Evolutionary conservation across 1,140 invertebrate species (phyloP).

Genomic region (Dreissena rostriformis): DNA sequence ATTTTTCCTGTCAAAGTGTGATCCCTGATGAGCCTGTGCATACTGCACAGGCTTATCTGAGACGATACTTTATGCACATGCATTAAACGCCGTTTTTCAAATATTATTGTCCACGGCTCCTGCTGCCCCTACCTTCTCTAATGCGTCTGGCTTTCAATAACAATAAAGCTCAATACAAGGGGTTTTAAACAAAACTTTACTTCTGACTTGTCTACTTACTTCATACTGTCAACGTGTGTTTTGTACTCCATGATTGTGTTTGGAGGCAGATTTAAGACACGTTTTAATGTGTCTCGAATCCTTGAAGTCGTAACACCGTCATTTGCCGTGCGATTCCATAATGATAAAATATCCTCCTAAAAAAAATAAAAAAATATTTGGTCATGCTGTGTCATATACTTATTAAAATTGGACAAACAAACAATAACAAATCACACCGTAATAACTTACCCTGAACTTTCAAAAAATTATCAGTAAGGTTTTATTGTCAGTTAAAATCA

Average conservation of each 20-base stretch:
- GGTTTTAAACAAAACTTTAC: neutral
- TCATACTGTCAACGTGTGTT: conserved; percentile 92
- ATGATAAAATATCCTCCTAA: conserved; percentile 97
- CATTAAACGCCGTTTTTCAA: too few relatives aligned
- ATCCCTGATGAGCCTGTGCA: too few relatives aligned
- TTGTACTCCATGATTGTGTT: conserved; percentile 98
- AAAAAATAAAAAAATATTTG: conserved; percentile 16
- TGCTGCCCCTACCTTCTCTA: neutral
- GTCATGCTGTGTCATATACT: too few relatives aligned
- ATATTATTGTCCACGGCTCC: neutral
- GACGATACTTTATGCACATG: too few relatives aligned
- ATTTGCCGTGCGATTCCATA: conserved; percentile 98
- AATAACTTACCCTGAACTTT: too few relatives aligned
- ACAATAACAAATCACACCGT: too few relatives aligned
- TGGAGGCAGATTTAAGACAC: conserved; percentile 96
- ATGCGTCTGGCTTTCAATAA: neutral
- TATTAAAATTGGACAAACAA: too few relatives aligned
- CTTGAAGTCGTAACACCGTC: conserved; percentile 93
- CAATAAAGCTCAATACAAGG: neutral
- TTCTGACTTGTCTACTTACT: conserved; percentile 78
- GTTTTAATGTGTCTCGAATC: conserved; percentile 96
- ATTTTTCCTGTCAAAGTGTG: too few relatives aligned
- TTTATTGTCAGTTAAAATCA: too few relatives aligned
- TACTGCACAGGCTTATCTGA: too few relatives aligned
- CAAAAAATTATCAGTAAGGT: too few relatives aligned